Conservation (phyloP, 1,140 invertebrate genomes). For the Pogonus chalceus region DNA sequence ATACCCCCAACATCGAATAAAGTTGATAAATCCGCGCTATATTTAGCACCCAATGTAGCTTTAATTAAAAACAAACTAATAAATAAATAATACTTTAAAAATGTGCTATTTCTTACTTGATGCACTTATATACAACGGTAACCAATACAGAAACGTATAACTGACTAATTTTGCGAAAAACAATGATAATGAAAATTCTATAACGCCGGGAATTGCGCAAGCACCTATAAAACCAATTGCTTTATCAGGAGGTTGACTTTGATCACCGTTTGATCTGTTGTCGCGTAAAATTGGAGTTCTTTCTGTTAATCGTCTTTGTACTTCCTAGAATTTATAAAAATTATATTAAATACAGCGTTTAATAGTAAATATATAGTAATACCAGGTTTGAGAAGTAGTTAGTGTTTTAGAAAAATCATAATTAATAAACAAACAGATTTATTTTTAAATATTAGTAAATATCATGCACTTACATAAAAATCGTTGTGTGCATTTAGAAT, state of each 20-base stretch:
- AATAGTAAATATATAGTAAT: neutral
- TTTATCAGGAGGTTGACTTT: slow-evolving; percentile 28
- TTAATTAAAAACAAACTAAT: slow-evolving; percentile 24
- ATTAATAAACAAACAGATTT: slow-evolving; percentile 19
- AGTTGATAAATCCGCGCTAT: slow-evolving; percentile 77
- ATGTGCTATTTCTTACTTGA: slow-evolving; percentile 56
- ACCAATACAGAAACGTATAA: slow-evolving; percentile 95
- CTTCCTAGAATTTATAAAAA: slow-evolving; percentile 33
- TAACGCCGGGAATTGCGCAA: slow-evolving; percentile 79
- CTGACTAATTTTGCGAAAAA: slow-evolving; percentile 97
- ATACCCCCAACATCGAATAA: slow-evolving; percentile 89
- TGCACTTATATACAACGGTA: slow-evolving; percentile 79
- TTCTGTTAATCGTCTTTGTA: slow-evolving; percentile 37
- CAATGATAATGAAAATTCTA: slow-evolving; percentile 87
- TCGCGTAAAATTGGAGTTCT: slow-evolving; percentile 33
- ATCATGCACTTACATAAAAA: slow-evolving; percentile 42
- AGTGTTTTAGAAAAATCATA: slow-evolving; percentile 8
- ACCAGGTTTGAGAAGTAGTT: slow-evolving; percentile 9
- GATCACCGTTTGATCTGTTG: neutral
- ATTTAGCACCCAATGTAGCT: slow-evolving; percentile 58
- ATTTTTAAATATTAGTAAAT: neutral
- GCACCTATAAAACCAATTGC: slow-evolving; percentile 74
- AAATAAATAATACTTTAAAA: neutral
- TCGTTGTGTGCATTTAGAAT: slow-evolving; percentile 9
- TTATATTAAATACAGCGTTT: neutral